Evolutionary conservation across 2,888 invertebrate species (phyloP), one percentile per base, ranked within the genome.

Genomic region (Epirrhoe alternata): DNA sequence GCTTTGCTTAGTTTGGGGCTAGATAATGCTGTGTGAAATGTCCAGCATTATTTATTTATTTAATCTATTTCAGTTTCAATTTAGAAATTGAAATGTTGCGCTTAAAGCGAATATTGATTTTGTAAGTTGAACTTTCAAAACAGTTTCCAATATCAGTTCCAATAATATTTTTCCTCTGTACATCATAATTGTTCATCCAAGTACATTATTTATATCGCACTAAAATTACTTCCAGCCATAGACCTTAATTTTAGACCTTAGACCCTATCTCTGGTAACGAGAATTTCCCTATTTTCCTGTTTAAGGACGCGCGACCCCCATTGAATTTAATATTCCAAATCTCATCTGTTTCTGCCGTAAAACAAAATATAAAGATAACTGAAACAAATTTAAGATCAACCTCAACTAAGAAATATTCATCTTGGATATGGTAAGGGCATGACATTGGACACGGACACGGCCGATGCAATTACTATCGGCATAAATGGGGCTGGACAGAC

Each of bases 301-400:
- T 66, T 71, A 70, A 56, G 47, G 58, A 42, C 45, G 35, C 16
- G 50, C 62, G 53, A 69, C 71, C 68, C 16, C 70, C 74, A 78
- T 80, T 77, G 69, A 75, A 79, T 82, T 82, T 80, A 84, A 82
- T 82, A 84, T 77, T 78, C 75, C 70, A 80, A 86, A 83, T 81
- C 83, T 86, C 85, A 83, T 87, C 86, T 85, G 83, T 78, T 80
- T 72, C 74, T 75, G 74, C 77, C 85, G 82, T 88, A 86, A 88
- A 89, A 83, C 74, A 77, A 83, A 81, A 77, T n/a, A 84, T 87
- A 86, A 87, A 88, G 86, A 85, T 86, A 88, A 86, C 84, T 79
- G 76, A 76, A 81, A 80, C 73, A 79, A 81, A 81, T 83, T 82
- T 74, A 70, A 74, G 80, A 77, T 30, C 17, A 58, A 42, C 66